A percentile compares a stretch with the other conserved stretches of the same genome.
Evolutionary conservation across 1,140 invertebrate genomes (phyloP).

Genomic region (Schlechtendalia chinensis): DNA sequence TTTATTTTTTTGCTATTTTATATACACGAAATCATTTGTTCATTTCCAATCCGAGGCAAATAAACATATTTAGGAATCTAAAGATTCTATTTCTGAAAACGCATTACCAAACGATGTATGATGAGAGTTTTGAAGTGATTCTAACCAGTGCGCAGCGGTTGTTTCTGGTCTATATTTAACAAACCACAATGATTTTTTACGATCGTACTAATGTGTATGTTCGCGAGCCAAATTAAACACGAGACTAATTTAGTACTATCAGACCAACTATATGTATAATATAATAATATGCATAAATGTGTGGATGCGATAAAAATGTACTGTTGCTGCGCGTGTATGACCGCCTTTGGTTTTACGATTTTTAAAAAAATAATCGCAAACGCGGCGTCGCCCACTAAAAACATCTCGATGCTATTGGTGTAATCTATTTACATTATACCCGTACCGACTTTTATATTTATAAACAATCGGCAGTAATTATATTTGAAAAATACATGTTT

Average conservation of each 20-base stretch:
- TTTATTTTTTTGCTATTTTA: not conserved
- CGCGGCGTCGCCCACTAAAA: not conserved
- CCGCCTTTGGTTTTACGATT: not conserved
- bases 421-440: not conserved
- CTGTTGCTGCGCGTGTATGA: not conserved
- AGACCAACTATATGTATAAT: not conserved
- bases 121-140: slow-evolving; percentile 21
- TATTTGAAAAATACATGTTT: not conserved
- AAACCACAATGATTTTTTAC: not conserved
- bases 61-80: not conserved
- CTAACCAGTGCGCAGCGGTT: slow-evolving; percentile 6
- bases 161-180: slow-evolving; percentile 14
- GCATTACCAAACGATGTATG: not conserved
- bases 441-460: not conserved
- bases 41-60: slow-evolving; percentile 4
- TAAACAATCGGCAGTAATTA: not conserved
- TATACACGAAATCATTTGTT: not conserved
- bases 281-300: not conserved
- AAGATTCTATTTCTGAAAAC: slow-evolving; percentile 17
- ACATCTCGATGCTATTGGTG: not conserved
- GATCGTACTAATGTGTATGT: not conserved
- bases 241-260: not conserved
- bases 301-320: not conserved
- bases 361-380: not conserved
- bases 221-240: slow-evolving; percentile 22